Conservation (phyloP, 2,113 vertebrate species). For the Hemiprocne comata region DNA sequence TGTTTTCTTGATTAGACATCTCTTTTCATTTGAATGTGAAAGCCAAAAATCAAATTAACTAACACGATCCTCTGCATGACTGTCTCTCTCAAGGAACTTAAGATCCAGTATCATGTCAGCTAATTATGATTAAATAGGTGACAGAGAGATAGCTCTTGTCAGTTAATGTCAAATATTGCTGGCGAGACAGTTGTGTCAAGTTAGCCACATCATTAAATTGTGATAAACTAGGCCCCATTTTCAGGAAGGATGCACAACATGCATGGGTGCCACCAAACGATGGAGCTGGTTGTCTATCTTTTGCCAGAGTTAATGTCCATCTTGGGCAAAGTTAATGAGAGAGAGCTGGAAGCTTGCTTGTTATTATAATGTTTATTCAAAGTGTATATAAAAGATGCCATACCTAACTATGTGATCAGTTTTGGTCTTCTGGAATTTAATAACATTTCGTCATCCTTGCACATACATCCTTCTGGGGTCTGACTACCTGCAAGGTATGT, state of each 20-base stretch:
- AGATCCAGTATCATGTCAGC: neutral
- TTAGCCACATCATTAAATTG: neutral
- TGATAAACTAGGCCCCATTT: neutral
- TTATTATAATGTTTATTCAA: neutral
- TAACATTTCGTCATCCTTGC: neutral
- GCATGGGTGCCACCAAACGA: neutral
- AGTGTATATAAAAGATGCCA: neutral
- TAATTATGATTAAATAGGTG: neutral
- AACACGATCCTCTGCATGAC: neutral
- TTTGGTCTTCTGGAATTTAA: neutral
- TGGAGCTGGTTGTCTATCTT: neutral
- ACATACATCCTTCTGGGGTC: neutral
- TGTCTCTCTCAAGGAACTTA: neutral
- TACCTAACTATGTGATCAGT: neutral
- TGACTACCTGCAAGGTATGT: neutral
- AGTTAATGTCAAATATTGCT: neutral
- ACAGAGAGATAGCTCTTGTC: neutral
- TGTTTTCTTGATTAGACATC: neutral
- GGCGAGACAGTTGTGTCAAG: neutral
- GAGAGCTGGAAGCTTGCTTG: neutral
- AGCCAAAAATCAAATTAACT: neutral
- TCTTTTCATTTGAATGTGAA: neutral
- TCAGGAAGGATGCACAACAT: accelerated
- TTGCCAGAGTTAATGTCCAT: neutral
- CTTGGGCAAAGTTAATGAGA: neutral